phyloP scores from a whole-genome alignment of 2,113 vertebrate species.

The Polypterus senegalus region DNA sequence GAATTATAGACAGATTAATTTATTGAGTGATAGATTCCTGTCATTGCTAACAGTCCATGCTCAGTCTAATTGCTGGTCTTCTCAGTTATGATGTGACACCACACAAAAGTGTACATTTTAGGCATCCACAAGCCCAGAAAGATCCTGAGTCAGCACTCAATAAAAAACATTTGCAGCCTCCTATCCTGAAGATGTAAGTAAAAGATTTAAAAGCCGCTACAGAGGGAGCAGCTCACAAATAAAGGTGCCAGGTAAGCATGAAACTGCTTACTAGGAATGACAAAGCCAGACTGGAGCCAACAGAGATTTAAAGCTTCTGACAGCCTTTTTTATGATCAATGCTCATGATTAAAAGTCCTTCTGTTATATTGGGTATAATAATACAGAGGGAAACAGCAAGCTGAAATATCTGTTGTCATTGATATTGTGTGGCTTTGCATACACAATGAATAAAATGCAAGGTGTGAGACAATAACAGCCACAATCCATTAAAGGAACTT shows the following conservation, averaged over 20 bases:
- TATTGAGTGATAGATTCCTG: no score
- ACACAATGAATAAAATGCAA: no score
- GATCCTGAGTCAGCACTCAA: conserved; percentile 64
- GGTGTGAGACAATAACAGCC: no score
- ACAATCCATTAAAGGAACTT: no score
- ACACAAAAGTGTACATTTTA: conserved; percentile 5
- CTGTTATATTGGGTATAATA: no score
- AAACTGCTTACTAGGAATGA: conserved; percentile 59
- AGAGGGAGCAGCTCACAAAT: conserved; percentile 55
- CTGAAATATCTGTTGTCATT: no score
- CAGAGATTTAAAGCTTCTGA: no score
- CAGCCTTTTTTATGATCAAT: conserved; percentile 41
- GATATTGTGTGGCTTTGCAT: no score
- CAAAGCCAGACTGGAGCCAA: conserved; percentile 31
- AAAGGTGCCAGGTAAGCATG: conserved; percentile 66
- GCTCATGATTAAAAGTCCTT: conserved; percentile 41
- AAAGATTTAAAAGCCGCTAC: conserved; percentile 71
- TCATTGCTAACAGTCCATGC: no score
- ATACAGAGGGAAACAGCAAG: no score
- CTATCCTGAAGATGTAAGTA: conserved; percentile 56
- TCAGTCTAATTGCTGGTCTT: no score
- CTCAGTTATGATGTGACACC: neutral
- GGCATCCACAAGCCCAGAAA: conserved; percentile 54
- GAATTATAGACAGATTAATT: no score
- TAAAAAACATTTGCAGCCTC: conserved; percentile 69